These are phyloP conservation scores for Lithobius niger DNA, from an alignment of 1,140 invertebrate species.

Conservation along the genomic window DNA sequence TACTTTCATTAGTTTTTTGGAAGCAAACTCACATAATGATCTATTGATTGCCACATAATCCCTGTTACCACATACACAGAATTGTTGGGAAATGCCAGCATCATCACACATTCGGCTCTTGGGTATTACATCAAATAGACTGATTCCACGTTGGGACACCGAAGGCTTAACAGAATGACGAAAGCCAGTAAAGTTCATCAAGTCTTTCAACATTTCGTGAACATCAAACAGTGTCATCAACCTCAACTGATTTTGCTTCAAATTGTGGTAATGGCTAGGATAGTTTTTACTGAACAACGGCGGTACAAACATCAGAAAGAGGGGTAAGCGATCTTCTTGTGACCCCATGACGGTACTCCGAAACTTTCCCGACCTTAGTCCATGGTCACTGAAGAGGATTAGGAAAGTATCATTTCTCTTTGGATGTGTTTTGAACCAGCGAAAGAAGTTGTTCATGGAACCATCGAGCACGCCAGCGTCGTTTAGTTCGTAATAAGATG, in stretches of 20 bases:
- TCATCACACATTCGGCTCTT: conserved; percentile 26
- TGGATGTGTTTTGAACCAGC: conserved; percentile 13
- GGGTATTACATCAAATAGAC: conserved; percentile 23
- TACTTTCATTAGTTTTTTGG: no score
- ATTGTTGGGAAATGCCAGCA: conserved; percentile 31
- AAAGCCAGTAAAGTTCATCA: conserved; percentile 18
- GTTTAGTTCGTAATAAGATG: not conserved
- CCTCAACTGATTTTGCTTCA: conserved; percentile 45
- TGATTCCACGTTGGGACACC: conserved; percentile 18
- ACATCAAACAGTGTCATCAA: conserved; percentile 37
- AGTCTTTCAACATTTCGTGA: conserved; percentile 31
- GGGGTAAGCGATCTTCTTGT: conserved; percentile 78
- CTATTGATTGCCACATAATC: no score
- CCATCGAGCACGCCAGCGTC: not conserved
- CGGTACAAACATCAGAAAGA: conserved; percentile 66
- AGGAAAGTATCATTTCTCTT: conserved; percentile 43
- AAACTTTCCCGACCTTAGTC: conserved; percentile 70
- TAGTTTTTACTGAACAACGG: conserved; percentile 48
- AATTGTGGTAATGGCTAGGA: conserved; percentile 45
- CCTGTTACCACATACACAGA: conserved; percentile 33
- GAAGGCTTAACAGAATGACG: not conserved
- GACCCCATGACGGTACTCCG: conserved; percentile 64
- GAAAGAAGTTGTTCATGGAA: conserved; percentile 10
- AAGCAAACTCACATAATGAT: no score
- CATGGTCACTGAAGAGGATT: conserved; percentile 85